Conservation (phyloP, 2,888 invertebrate species). For the Arenicola marina region DNA sequence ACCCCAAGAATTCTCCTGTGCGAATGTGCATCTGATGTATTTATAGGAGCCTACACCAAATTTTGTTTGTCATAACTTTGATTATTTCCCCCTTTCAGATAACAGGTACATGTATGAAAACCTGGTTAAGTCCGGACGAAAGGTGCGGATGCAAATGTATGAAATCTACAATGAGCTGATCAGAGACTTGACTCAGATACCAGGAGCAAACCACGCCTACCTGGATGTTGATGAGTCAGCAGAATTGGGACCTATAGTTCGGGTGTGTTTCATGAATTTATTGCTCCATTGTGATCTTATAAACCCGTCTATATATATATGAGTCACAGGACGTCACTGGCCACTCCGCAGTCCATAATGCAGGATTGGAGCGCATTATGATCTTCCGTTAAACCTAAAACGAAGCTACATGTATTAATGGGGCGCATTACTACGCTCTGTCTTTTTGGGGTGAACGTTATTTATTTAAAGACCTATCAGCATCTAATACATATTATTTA, state of each 20-base stretch:
- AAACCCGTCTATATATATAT: not conserved
- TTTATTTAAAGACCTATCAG: not conserved
- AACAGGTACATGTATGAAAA: conserved; percentile 6
- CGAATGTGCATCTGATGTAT: no score
- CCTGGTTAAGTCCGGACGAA: not conserved
- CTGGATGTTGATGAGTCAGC: conserved; percentile 47
- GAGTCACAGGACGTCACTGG: no score
- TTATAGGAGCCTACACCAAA: no score
- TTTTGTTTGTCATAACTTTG: not conserved
- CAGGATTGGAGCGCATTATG: no score
- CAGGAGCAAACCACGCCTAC: conserved; percentile 32
- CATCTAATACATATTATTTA: not conserved
- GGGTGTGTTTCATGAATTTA: conserved; percentile 36
- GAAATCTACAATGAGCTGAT: conserved; percentile 55
- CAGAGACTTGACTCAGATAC: conserved; percentile 47
- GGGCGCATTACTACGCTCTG: no score
- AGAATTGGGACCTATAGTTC: conserved; percentile 44
- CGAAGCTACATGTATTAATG: no score
- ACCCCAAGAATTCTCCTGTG: no score
- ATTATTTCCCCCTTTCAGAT: conserved; percentile 8
- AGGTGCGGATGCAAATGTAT: conserved; percentile 43
- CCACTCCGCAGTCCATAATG: no score
- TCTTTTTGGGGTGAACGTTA: no score
- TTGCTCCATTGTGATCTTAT: not conserved
- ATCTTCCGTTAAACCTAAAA: no score